A percentile compares a stretch with the other conserved stretches of the same genome.
These are phyloP conservation scores for Alexandromys fortis DNA, from an alignment of 2,113 vertebrate genomes.

Conservation along the genomic window DNA sequence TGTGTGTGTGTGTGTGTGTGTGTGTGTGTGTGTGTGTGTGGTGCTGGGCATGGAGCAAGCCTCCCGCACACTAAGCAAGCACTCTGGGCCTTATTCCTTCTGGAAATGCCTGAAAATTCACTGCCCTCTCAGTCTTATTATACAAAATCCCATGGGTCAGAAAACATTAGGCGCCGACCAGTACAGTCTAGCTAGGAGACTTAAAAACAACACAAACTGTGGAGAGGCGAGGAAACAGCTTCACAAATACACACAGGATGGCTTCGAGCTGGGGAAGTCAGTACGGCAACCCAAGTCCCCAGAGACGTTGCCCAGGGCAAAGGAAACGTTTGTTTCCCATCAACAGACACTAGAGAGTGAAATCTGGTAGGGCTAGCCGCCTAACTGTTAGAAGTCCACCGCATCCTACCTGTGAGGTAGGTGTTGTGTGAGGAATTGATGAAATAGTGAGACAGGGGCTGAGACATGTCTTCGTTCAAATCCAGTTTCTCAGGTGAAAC, in stretches of 20 bases:
- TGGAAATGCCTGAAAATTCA: background rate
- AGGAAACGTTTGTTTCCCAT: background rate
- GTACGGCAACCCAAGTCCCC: background rate
- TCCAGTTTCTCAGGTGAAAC: slow-evolving; percentile 98
- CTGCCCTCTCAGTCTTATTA: background rate
- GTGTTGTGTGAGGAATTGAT: slow-evolving; percentile 99
- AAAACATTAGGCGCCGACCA: background rate
- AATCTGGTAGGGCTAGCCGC: background rate
- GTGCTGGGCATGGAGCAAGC: background rate
- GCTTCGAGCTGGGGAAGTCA: background rate
- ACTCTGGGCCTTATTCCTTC: background rate
- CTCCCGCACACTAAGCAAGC: background rate
- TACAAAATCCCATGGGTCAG: background rate
- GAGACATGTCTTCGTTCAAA: slow-evolving; percentile 98
- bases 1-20: no score
- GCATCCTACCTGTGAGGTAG: slow-evolving; percentile 95
- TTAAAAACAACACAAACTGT: background rate
- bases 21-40: no score
- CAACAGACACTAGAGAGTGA: background rate
- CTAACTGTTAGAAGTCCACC: background rate
- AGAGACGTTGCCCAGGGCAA: background rate
- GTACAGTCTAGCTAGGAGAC: background rate
- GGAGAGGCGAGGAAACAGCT: background rate
- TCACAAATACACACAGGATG: background rate
- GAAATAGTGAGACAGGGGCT: slow-evolving; percentile 98